Evolutionary conservation across 2,113 vertebrate species (phyloP).

Genomic region (Noturus placidus): DNA sequence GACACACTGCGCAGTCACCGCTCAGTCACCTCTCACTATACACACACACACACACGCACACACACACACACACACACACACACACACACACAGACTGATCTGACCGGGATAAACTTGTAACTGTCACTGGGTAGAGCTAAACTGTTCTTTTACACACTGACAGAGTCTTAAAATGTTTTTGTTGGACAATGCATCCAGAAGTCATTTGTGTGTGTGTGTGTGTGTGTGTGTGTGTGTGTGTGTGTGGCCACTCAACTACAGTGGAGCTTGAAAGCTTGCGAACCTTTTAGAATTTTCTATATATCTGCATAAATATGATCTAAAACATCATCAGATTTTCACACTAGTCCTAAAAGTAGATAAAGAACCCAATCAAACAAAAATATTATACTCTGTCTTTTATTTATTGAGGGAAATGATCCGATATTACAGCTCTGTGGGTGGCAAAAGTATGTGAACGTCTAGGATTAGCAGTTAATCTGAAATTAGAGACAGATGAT

Average conservation of each 20-base stretch:
- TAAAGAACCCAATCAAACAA: too few relatives aligned
- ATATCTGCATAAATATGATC: too few relatives aligned
- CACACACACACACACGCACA: constrained; percentile 40
- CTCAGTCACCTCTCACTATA: constrained; percentile 50
- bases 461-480: too few relatives aligned
- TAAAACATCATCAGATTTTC: too few relatives aligned
- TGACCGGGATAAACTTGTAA: neutral
- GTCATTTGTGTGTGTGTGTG: neutral
- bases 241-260: neutral
- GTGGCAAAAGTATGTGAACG: too few relatives aligned
- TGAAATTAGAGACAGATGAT: too few relatives aligned
- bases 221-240: neutral
- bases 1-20: constrained; percentile 60
- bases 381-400: too few relatives aligned
- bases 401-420: too few relatives aligned
- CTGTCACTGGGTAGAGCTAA: neutral
- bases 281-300: too few relatives aligned
- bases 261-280: too few relatives aligned
- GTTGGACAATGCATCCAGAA: neutral
- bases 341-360: too few relatives aligned
- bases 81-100: constrained; percentile 25
- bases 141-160: neutral
- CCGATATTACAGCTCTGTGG: too few relatives aligned
- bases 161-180: neutral
- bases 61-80: constrained; percentile 35